Conservation (phyloP, 2,113 vertebrate genomes). For the Aramus guarauna region DNA sequence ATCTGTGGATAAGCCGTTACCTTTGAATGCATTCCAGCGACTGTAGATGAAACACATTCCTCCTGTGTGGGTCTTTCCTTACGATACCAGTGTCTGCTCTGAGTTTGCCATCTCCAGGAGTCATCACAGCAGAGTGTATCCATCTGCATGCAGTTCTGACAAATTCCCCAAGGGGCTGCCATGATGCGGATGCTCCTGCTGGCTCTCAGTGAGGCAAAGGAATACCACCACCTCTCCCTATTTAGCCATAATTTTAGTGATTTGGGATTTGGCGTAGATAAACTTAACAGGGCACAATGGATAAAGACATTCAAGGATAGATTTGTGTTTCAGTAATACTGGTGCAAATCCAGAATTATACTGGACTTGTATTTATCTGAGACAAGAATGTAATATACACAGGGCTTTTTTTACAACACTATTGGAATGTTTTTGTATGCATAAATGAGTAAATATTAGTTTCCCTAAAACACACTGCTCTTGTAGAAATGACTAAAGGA, state of each 20-base stretch:
- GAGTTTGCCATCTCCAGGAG: neutral
- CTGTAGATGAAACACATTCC: neutral
- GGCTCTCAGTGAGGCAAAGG: neutral
- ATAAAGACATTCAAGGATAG: slow-evolving; percentile 11
- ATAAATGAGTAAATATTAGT: neutral
- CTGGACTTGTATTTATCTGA: slow-evolving; percentile 25
- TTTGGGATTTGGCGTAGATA: neutral
- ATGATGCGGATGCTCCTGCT: neutral
- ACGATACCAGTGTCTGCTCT: neutral
- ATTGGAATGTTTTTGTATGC: neutral
- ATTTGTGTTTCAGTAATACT: neutral
- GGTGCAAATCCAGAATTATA: slow-evolving; percentile 44
- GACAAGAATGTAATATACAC: neutral
- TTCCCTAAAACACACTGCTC: neutral
- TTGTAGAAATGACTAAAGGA: neutral
- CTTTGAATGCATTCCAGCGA: neutral
- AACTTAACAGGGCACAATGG: neutral
- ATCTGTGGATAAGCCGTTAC: neutral
- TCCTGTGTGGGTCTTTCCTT: neutral
- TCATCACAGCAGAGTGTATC: neutral
- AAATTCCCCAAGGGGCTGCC: neutral
- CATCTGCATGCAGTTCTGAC: neutral
- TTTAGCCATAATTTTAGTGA: neutral
- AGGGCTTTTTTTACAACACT: neutral
- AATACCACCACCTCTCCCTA: neutral